Evolutionary conservation across 2,113 vertebrate genomes (phyloP).

Genomic region (Ciconia boyciana): DNA sequence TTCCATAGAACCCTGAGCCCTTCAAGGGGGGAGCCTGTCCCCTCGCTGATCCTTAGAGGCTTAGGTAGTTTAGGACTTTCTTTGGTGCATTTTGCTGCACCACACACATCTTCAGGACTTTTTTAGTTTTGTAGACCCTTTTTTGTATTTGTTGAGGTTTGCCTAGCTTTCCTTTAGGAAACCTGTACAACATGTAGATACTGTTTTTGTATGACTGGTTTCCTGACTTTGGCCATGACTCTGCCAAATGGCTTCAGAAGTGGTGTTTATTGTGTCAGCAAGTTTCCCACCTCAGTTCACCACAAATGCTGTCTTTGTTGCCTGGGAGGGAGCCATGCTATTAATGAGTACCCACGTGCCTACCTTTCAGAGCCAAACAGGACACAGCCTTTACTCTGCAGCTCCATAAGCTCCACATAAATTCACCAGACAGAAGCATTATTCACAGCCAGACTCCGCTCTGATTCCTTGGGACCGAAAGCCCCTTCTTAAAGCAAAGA

Average conservation of each 20-base stretch:
- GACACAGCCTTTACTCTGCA: neutral
- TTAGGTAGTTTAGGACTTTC: neutral
- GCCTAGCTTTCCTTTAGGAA: too few relatives aligned
- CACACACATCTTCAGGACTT: too few relatives aligned
- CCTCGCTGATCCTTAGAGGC: neutral
- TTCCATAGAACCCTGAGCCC: neutral
- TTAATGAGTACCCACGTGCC: neutral
- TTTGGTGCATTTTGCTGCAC: neutral
- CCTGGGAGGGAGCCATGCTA: neutral
- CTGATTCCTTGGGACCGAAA: neutral
- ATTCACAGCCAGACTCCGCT: neutral
- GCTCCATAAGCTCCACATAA: neutral
- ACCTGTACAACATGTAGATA: too few relatives aligned
- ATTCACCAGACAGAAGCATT: neutral
- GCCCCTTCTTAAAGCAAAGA: neutral
- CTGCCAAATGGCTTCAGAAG: neutral
- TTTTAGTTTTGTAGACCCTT: neutral
- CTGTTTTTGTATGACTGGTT: rapidly evolving
- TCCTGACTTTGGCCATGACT: neutral
- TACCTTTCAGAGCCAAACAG: neutral
- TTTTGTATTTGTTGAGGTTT: neutral
- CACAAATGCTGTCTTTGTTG: neutral
- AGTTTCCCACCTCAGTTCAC: neutral
- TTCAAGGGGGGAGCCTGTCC: neutral
- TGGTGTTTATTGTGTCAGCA: neutral